Evolutionary conservation across 2,888 invertebrate genomes (phyloP), one percentile per base, ranked within the genome.

Genomic region (Agrochola lychnidis): DNA sequence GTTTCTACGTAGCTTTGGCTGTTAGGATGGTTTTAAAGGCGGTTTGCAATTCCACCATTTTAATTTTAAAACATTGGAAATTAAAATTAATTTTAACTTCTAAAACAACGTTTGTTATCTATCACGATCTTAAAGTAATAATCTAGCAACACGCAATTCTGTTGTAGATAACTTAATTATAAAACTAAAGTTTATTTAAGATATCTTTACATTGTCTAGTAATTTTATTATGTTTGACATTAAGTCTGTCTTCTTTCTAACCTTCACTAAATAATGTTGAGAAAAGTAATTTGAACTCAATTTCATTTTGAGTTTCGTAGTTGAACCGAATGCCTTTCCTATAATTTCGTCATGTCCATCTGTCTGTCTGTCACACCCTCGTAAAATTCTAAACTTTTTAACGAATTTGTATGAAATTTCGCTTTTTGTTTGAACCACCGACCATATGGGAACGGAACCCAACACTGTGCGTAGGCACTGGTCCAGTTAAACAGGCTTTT

Each of bases 281-380:
- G 25, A 59, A 51, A 59, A 66, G 40, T 30, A 57, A 59, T 64
- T 56, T 40, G 9, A 30, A 57, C 22, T 56, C 22, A 64, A 48
- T 40, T 74, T 61, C 0, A 12, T 64, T 73, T 57, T 9, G 16
- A 19, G 30, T 51, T 59, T 4, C 0, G 19, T 42, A 45, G 30
- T 57, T 6, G 19, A 30, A 64, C 30, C 5, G 19, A 16, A 22
- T 40, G n/a, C 56, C 42, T 40, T 45, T 22, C 51, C 22, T 51
- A 25, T 53, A 22, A 53, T 67, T 40, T 61, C 7, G 5, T n/a
- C 36, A 36, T 56, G 73, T 51, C 51, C 19, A 22, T 51, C 51
- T 19, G n/a, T 30, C 56, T 56, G 12, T 45, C 14, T 63, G 40
- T 76, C 76, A 68, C 59, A 61, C 59, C 45, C 53, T 70, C 42